phyloP scores from a whole-genome alignment of 2,888 invertebrate genomes.

The Phytoseiulus persimilis region DNA sequence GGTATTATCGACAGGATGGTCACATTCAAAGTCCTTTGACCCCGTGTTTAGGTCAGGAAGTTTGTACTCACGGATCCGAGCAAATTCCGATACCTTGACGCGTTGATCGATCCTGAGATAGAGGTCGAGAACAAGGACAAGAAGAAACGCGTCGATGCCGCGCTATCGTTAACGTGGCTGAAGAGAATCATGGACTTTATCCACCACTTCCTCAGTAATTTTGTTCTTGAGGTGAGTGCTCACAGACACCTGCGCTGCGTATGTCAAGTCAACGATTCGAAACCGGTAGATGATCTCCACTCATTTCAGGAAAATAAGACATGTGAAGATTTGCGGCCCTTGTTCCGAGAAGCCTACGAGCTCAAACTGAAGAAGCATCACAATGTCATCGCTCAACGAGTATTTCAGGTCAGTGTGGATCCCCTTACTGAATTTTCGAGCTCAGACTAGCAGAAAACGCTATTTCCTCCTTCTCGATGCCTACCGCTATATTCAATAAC shows the following conservation, averaged over 20 bases:
- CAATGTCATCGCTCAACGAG: not conserved
- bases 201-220: slow-evolving; percentile 9
- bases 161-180: slow-evolving; percentile 19
- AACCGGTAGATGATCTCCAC: not conserved
- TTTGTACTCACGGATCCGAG: not conserved
- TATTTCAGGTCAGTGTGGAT: not conserved
- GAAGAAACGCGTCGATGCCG: slow-evolving; percentile 6
- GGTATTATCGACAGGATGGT: no score
- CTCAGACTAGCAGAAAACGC: not conserved
- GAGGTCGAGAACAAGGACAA: slow-evolving; percentile 5
- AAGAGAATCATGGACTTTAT: slow-evolving; percentile 18
- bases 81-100: slow-evolving; percentile 11
- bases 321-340: not conserved
- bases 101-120: not conserved
- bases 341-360: slow-evolving; percentile 29
- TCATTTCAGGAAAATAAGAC: not conserved
- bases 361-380: slow-evolving; percentile 33
- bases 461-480: not conserved
- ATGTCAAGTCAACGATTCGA: not conserved
- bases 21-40: not conserved
- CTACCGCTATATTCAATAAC: no score
- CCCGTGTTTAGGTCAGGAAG: not conserved
- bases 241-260: not conserved
- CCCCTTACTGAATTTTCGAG: not conserved
- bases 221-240: not conserved